Evolutionary conservation across 2,113 vertebrate genomes (phyloP), one percentile per base, ranked within the genome.

Genomic region (Smithornis capensis): DNA sequence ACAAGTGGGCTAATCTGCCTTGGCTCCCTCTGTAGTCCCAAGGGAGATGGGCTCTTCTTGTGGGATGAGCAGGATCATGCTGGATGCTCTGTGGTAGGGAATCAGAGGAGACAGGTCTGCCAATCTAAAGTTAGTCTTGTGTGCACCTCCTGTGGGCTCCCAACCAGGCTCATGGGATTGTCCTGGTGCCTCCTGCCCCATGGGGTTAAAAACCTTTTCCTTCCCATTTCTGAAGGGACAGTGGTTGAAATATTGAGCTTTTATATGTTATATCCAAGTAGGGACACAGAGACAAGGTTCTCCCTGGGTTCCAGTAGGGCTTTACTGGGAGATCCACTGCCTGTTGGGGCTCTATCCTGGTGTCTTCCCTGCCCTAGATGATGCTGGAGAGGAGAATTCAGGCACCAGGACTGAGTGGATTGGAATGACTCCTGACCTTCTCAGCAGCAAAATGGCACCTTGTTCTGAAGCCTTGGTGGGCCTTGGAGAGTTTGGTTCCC

Each of bases 341-440:
- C 27, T 57, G 4, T 19, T 49, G 70, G 62, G 35, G 38, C 64
- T 60, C 59, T 47, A 2, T 37, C 8, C 59, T 40, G 42, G 15
- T 21, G 28, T 78, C 65, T 77, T 74, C 21, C 3, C 12, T 29
- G 31, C 25, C 44, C 33, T 55, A 69, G 45, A 19, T 68, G 35
- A 24, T 33, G 23, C 80, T 69, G 53, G 71, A 38, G 62, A 87
- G 45, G 74, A 64, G 73, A 89, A 82, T 85, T 91, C 31, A 56
- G 52, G 42, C 80, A 14, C 14, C n/a, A 42, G 65, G 17, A 45
- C 29, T 0, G 0, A 71, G 19, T 9, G 57, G 67, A 40, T 50
- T 10, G 38, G 49, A 52, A 19, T 56, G 22, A 38, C 38, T 44
- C 4, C 45, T 42, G 77, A 77, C 23, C 67, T 79, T 60, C 49